Evolutionary conservation across 2,888 invertebrate genomes (phyloP).

Genomic region (Dasysyrphus albostriatus): DNA sequence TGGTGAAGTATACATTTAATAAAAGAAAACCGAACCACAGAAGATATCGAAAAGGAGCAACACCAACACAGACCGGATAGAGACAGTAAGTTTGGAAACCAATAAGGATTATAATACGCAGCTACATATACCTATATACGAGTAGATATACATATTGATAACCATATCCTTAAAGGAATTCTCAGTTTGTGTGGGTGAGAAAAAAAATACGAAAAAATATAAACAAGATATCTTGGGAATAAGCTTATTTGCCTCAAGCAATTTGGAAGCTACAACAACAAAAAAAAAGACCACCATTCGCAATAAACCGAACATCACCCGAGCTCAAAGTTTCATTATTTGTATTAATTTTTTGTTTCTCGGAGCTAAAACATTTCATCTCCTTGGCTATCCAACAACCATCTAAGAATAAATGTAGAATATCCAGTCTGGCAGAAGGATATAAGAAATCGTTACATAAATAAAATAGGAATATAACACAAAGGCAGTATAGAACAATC

Average conservation of each 20-base stretch:
- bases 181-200: slow-evolving; percentile 33
- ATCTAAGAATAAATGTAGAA: not conserved
- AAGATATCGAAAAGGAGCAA: slow-evolving; percentile 16
- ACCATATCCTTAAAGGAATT: slow-evolving; percentile 10
- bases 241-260: slow-evolving; percentile 45
- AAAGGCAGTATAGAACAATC: slow-evolving; percentile 56
- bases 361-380: slow-evolving; percentile 18
- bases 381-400: slow-evolving; percentile 14
- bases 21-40: not conserved
- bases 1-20: slow-evolving; percentile 39
- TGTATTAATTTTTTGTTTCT: slow-evolving; percentile 45
- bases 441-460: slow-evolving; percentile 20
- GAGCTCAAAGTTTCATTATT: slow-evolving; percentile 58
- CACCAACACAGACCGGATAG: not conserved
- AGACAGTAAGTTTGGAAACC: slow-evolving; percentile 27
- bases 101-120: slow-evolving; percentile 53
- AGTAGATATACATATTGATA: not conserved
- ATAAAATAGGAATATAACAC: slow-evolving; percentile 5
- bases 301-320: slow-evolving; percentile 53
- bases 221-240: slow-evolving; percentile 51
- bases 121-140: slow-evolving; percentile 1
- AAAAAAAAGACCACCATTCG: slow-evolving; percentile 34
- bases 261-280: slow-evolving; percentile 18
- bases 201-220: slow-evolving; percentile 47
- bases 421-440: not conserved